These are phyloP conservation scores for Dorcus parallelipipedus DNA, from an alignment of 2,888 invertebrate species.

Conservation along the genomic window DNA sequence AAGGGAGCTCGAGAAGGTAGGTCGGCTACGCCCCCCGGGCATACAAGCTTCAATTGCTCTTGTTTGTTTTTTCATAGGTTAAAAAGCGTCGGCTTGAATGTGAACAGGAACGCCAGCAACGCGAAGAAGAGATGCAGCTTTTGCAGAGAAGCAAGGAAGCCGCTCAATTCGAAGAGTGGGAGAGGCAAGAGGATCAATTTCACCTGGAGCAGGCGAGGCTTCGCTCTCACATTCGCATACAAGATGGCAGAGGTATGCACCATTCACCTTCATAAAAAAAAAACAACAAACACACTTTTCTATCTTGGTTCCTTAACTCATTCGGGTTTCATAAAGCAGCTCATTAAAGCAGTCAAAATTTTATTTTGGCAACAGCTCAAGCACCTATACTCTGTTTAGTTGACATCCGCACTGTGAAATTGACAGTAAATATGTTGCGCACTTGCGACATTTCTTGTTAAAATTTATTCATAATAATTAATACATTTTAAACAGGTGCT, in stretches of 20 bases:
- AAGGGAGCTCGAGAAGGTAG: slow-evolving; percentile 84
- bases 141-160: slow-evolving; percentile 87
- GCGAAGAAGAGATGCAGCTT: slow-evolving; percentile 79
- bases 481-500: too few species aligned
- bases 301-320: too few species aligned
- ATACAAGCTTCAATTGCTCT: not conserved
- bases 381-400: too few species aligned
- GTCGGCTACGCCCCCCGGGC: not conserved
- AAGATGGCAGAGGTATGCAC: slow-evolving; percentile 75
- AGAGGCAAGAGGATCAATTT: slow-evolving; percentile 95
- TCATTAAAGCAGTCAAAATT: too few species aligned
- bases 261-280: not conserved
- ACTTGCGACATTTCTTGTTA: too few species aligned
- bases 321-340: too few species aligned
- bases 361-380: too few species aligned
- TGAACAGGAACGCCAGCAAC: slow-evolving; percentile 78
- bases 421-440: too few species aligned
- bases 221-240: slow-evolving; percentile 91
- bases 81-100: slow-evolving; percentile 87
- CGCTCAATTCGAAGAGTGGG: slow-evolving; percentile 90
- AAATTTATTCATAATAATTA: too few species aligned
- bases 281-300: not conserved
- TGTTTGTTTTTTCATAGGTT: slow-evolving; percentile 51
- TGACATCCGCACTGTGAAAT: too few species aligned
- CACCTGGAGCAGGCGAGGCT: slow-evolving; percentile 94